Evolutionary conservation across 2,797 vertebrate species (phyloP).

Genomic region (Bryconaethiops microstoma): DNA sequence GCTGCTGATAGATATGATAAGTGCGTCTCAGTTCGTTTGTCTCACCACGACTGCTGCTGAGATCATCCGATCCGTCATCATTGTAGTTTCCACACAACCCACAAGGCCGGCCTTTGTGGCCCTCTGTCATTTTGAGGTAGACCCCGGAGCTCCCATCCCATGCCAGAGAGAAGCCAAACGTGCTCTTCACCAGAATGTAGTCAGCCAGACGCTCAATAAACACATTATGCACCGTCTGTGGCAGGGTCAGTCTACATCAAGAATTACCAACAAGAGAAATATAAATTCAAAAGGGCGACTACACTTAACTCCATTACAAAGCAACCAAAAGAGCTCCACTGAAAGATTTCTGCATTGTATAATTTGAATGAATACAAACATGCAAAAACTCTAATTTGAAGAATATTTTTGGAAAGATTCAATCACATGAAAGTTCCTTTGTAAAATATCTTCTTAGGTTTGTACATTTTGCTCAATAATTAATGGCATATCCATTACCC

Average conservation of each 20-base stretch:
- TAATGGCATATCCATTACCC: too few relatives aligned
- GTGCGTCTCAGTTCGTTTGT: slow-evolving; percentile 58
- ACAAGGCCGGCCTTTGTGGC: slow-evolving; percentile 89
- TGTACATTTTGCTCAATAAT: too few relatives aligned
- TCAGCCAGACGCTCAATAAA: slow-evolving; percentile 95
- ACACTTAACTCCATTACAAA: neutral
- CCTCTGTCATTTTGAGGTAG: slow-evolving; percentile 94
- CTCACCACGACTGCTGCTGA: slow-evolving; percentile 89
- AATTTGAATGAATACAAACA: too few relatives aligned
- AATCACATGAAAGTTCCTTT: neutral
- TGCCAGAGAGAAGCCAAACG: slow-evolving; percentile 96
- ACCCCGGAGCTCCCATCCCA: slow-evolving; percentile 96
- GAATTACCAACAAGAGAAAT: neutral
- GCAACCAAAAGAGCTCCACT: neutral
- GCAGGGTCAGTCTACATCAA: slow-evolving; percentile 82
- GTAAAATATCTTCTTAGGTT: too few relatives aligned
- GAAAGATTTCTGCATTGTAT: neutral
- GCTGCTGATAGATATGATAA: slow-evolving; percentile 71
- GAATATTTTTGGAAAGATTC: neutral
- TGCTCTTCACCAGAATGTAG: slow-evolving; percentile 96
- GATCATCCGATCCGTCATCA: slow-evolving; percentile 88
- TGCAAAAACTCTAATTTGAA: too few relatives aligned
- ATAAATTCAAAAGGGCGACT: neutral
- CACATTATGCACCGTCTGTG: slow-evolving; percentile 88
- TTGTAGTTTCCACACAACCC: slow-evolving; percentile 98